Evolutionary conservation across 2,888 invertebrate genomes (phyloP).

Genomic region (Omphaloscelis lunosa): DNA sequence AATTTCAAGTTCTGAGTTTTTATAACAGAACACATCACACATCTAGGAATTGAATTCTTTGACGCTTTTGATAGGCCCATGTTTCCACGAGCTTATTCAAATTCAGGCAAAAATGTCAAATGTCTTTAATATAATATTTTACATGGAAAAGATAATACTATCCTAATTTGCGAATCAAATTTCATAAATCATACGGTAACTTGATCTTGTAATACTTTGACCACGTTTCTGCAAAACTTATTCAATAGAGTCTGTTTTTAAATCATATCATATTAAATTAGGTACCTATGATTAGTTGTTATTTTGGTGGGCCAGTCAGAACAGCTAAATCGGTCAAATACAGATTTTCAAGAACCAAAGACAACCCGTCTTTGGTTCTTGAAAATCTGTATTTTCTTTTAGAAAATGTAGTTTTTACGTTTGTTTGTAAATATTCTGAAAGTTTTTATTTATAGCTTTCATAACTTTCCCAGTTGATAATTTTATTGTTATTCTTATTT

Average conservation of each 20-base stretch:
- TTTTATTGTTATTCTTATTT: conserved; percentile 51
- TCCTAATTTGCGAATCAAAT: background rate
- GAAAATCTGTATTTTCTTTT: background rate
- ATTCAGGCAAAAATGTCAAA: background rate
- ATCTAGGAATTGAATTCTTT: background rate
- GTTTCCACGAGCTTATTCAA: background rate
- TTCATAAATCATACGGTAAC: background rate
- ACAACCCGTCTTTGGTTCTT: no score
- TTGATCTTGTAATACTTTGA: no score
- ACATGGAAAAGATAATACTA: background rate
- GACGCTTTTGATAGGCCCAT: background rate
- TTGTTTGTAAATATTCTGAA: conserved; percentile 37
- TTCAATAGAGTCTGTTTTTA: background rate
- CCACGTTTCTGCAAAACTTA: background rate
- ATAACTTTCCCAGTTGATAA: conserved; percentile 51
- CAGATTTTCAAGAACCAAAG: background rate
- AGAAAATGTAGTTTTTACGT: background rate
- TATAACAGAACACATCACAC: background rate
- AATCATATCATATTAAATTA: background rate
- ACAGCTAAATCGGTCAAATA: background rate
- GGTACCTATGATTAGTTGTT: background rate
- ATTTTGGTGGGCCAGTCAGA: background rate
- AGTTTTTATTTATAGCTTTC: conserved; percentile 56
- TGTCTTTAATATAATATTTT: background rate
- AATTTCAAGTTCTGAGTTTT: background rate